Conservation (phyloP, 2,888 invertebrate species). For the Unio delphinus region DNA sequence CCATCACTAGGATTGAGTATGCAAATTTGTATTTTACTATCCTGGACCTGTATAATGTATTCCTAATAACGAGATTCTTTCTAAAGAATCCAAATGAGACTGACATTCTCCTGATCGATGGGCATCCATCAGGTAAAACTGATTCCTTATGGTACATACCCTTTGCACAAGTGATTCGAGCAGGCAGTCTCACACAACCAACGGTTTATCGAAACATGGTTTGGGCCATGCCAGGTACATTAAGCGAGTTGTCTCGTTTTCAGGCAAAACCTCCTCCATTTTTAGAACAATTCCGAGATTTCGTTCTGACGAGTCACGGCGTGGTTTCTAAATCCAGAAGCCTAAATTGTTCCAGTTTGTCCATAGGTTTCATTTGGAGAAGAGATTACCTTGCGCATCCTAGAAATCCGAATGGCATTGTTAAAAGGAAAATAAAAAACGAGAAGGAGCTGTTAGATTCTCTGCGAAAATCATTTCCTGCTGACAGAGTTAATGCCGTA, state of each 20-base stretch:
- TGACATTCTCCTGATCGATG: conserved; percentile 63
- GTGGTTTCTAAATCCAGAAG: conserved; percentile 17
- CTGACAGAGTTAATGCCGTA: conserved; percentile 45
- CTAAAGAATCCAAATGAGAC: conserved; percentile 39
- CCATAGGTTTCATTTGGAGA: conserved; percentile 66
- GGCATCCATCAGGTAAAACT: conserved; percentile 64
- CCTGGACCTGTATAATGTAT: conserved; percentile 63
- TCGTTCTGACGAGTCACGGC: conserved; percentile 54
- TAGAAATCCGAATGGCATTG: conserved; percentile 62
- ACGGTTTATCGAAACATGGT: conserved; percentile 46
- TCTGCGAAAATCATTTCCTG: conserved; percentile 37
- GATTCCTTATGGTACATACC: conserved; percentile 62
- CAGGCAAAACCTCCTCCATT: conserved; percentile 48
- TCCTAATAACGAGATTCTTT: conserved; percentile 50
- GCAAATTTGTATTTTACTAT: conserved; percentile 65
- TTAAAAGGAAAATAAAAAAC: conserved; percentile 67
- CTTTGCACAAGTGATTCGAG: conserved; percentile 56
- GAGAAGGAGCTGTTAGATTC: conserved; percentile 60
- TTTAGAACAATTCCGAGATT: conserved; percentile 60
- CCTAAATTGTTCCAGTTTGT: conserved; percentile 55
- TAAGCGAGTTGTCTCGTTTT: conserved; percentile 60
- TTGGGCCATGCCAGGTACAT: conserved; percentile 65
- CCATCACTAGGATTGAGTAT: conserved; percentile 60
- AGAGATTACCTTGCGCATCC: conserved; percentile 69
- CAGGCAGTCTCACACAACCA: conserved; percentile 41